Evolutionary conservation across 2,113 vertebrate genomes (phyloP), one percentile per base, ranked within the genome.

Genomic region (Osmerus mordax): DNA sequence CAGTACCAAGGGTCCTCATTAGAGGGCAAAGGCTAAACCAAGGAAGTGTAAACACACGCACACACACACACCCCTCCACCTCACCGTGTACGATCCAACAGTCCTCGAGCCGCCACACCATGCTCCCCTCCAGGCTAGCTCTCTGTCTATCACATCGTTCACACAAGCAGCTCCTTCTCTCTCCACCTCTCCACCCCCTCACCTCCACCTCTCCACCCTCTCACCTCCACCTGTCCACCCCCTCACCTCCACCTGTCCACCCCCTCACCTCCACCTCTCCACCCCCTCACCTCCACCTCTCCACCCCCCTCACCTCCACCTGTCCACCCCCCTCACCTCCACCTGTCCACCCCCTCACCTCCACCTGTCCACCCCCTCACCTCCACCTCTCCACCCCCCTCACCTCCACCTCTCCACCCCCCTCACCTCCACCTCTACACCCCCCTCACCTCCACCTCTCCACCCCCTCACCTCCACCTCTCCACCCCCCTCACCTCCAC

Each of bases 1-100:
- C 18, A 58, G 79, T 83, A 89, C 88, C 87, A 86, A 80, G 85
- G 86, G 78, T 81, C 81, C 85, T 91, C 87, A 90, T 92, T 90
- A 90, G 56, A 79, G 91, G 89, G 83, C 87, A 90, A 89, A 91
- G 90, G 90, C 86, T 90, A 91, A 92, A 91, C 89, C 84, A 89
- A 91, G 89, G 87, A 86, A 90, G 83, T 86, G 36, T 41, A 41
- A 41, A 41, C 56, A 61, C 65, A 54, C 64, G 69, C 52, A 75
- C 72, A 53, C 29, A 53, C 29, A 0, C 12, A 21, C 21, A 21
- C 21, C 21, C 21, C 21, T 21, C 21, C 21, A 21, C 0, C 21
- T 21, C 21, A 21, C 23, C 1, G 21, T 71, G 69, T 74, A 78
- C 71, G 74, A 32, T 51, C 5, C 23, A 77, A 71, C 56, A 78